phyloP scores from a whole-genome alignment of 2,113 vertebrate species.

The Ornithorhynchus anatinus region DNA sequence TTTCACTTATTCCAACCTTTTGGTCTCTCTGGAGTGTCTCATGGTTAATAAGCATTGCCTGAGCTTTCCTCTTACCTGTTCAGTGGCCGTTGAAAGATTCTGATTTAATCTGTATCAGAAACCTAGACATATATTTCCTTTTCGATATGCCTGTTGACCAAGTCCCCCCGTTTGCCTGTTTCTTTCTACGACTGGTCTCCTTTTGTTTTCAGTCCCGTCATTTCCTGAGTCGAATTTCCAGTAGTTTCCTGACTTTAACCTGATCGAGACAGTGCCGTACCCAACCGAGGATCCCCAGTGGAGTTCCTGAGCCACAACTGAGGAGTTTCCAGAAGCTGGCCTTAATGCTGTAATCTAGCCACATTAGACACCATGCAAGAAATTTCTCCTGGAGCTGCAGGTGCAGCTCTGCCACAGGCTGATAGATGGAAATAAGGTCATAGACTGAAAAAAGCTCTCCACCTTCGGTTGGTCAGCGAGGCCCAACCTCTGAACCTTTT shows the following conservation, averaged over 20 bases:
- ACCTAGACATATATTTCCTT: neutral
- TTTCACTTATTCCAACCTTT: neutral
- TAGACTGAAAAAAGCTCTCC: no score
- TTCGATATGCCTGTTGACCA: slow-evolving; percentile 10
- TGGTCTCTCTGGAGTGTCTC: neutral
- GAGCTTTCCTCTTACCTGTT: slow-evolving; percentile 4
- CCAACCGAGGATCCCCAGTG: no score
- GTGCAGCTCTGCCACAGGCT: no score
- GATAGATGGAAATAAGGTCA: no score
- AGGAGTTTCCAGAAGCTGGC: no score
- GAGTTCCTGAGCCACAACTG: no score
- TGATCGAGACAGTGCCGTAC: no score
- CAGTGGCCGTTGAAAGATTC: neutral
- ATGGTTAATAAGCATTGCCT: neutral
- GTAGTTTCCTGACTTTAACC: slow-evolving; percentile 37
- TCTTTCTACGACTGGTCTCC: neutral
- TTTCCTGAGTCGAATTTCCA: slow-evolving; percentile 23
- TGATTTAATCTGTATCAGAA: slow-evolving; percentile 27
- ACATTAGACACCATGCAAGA: no score
- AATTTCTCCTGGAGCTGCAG: no score
- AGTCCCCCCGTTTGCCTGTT: slow-evolving; percentile 5
- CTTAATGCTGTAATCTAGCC: no score
- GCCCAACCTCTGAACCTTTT: neutral
- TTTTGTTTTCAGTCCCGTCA: slow-evolving; percentile 12
- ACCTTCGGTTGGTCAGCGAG: neutral